Base-by-base conservation (phyloP, 2,888 invertebrate species). In the Heliconius ismenius region DNA sequence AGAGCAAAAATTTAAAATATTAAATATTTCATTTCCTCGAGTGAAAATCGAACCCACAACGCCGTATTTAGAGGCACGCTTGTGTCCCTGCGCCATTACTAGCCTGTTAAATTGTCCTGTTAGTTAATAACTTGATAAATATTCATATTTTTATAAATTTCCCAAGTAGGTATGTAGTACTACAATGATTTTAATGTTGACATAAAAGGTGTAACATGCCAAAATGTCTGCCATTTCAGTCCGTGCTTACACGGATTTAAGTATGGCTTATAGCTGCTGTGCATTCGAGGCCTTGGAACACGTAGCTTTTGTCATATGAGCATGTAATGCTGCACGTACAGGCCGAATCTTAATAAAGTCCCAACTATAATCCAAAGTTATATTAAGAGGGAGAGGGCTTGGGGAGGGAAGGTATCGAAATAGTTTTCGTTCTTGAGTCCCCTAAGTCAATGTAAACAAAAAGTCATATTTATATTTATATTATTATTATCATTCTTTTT, bases 251-350 rank as follows among this genome's bases (percentile, higher is more conserved):
- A 79, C 75, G 64, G 77, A 84, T 84, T 86, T 32, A 32, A 32
- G 32, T 81, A 81, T 77, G 85, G 87, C 86, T 88, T 88, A 87
- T 80, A 81, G 78, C 80, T 80, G 81, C 79, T 79, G 77, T 80
- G 81, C 82, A 73, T 75, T 69, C 43, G 72, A 75, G 79, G 43
- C 77, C 64, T 75, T 78, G 78, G 69, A 75, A 80, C 78, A 79
- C 80, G 76, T 75, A 76, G 75, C 78, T 78, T 80, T 81, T 74
- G 80, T 81, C 78, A 80, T 80, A 80, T 75, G 74, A 73, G 58
- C 73, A 43, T 74, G 62, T 76, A 79, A 79, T 76, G 77, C 76
- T 77, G 65, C 77, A 76, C 80, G 79, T 79, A 77, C 77, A 43
- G 67, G 64, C 73, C 62, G 73, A 62, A 74, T 79, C 75, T 77